These are phyloP conservation scores for Zele albiditarsus DNA, from an alignment of 2,888 invertebrate species.

Conservation along the genomic window DNA sequence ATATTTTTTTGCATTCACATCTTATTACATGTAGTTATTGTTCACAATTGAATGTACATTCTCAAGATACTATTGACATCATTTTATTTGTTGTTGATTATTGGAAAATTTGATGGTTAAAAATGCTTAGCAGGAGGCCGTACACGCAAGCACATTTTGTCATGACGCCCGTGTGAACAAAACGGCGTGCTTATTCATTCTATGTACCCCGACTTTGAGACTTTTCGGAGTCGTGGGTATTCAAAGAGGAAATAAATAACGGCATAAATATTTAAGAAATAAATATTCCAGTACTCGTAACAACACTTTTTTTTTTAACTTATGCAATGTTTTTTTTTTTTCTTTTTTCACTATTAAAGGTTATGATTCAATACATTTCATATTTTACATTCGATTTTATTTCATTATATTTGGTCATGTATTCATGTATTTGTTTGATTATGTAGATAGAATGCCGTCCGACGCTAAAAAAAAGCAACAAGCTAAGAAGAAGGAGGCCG, in stretches of 20 bases:
- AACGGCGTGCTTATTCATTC: conserved; percentile 26
- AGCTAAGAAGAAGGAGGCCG: conserved; percentile 97
- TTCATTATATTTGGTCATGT: not conserved
- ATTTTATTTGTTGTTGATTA: not conserved
- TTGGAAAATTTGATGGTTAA: conserved; percentile 32
- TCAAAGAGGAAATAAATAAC: not conserved
- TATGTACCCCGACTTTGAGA: conserved; percentile 30
- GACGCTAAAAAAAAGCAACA: conserved; percentile 98
- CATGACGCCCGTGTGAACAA: conserved; percentile 32
- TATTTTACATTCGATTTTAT: not conserved
- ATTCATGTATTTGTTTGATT: too few species aligned
- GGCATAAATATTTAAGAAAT: not conserved
- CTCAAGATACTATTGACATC: not conserved
- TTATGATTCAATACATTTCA: conserved; percentile 26
- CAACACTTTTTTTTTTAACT: not conserved
- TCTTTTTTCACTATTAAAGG: conserved; percentile 15
- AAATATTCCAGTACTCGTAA: not conserved
- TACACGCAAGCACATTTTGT: conserved; percentile 48
- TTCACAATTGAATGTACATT: not conserved
- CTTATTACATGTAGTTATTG: conserved; percentile 2
- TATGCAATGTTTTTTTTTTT: conserved; percentile 40
- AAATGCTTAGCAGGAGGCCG: conserved; percentile 51
- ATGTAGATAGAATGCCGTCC: conserved; percentile 86
- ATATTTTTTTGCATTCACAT: conserved; percentile 22
- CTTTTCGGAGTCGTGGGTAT: conserved; percentile 28